Percentiles rank a stretch among this genome's conserved stretches.
phyloP scores from a whole-genome alignment of 2,888 invertebrate species.

The Tachystola acroxantha region DNA sequence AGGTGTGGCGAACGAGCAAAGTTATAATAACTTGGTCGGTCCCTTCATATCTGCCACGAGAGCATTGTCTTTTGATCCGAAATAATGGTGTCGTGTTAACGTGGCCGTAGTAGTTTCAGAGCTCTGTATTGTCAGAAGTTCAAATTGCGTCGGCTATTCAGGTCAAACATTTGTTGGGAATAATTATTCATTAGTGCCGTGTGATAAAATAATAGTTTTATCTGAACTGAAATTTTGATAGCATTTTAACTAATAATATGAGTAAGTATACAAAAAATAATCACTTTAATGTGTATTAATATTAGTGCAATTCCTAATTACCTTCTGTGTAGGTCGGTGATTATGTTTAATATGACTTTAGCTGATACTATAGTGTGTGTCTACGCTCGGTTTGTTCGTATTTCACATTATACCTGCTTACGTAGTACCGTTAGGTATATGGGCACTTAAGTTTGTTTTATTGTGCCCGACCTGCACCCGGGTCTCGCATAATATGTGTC shows the following conservation, averaged over 20 bases:
- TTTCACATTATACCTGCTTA: slow-evolving; percentile 11
- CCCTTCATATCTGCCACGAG: slow-evolving; percentile 41
- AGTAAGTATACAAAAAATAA: too few species aligned
- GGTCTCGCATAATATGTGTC: slow-evolving; percentile 3
- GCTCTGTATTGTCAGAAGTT: background rate
- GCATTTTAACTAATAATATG: too few species aligned
- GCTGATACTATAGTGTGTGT: slow-evolving; percentile 41
- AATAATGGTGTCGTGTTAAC: slow-evolving; percentile 33
- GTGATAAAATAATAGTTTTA: too few species aligned
- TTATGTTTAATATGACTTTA: slow-evolving; percentile 21
- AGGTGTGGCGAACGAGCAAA: slow-evolving; percentile 66
- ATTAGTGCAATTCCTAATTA: too few species aligned
- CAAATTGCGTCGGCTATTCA: background rate
- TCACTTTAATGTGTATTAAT: too few species aligned
- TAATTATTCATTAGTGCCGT: too few species aligned
- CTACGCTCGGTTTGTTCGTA: slow-evolving; percentile 11
- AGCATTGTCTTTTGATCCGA: slow-evolving; percentile 54
- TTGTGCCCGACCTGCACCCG: slow-evolving; percentile 11
- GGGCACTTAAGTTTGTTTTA: slow-evolving; percentile 15
- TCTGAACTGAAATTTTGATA: too few species aligned
- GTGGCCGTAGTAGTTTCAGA: background rate
- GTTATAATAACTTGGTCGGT: slow-evolving; percentile 67
- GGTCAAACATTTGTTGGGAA: background rate
- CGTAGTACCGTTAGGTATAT: slow-evolving; percentile 10
- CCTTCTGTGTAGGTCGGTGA: too few species aligned